Base-by-base conservation (phyloP, 2,113 vertebrate species). In the Nicator chloris region DNA sequence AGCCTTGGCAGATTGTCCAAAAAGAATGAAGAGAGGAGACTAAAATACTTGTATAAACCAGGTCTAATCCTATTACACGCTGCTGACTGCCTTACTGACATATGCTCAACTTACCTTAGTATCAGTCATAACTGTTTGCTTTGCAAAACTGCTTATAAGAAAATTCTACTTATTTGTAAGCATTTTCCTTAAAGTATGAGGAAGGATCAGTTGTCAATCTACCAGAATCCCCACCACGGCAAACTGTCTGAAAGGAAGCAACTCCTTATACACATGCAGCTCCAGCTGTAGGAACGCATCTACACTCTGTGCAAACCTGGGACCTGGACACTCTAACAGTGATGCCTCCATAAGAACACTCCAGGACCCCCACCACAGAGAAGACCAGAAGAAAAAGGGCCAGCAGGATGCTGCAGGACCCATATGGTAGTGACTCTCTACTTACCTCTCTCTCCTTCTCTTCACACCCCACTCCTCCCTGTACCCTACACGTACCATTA, bases 271-370 rank as follows among this genome's bases (percentile, higher is more conserved):
- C 4, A 61, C 15, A 28, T 13, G 28, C 64, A 70, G 54, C 28
- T 78, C 8, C 4, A 53, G 23, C 39, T 53, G 27, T 7, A 51
- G 54, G 45, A 61, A 61, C 0, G 0, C 13, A 61, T 33, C 28
- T 23, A 28, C 22, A 28, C 22, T 42, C 51, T 39, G 26, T 31
- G 33, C 33, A 78, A n/a, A 53, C 33, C n/a, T n/a, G 33, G 28
- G 23, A 69, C 39, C 28, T 20, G 39, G 54, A 39, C 47, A 13
- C 15, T 9, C 10, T 13, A 28, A 6, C 45, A 45, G 33, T 13
- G 11, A 7, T 39, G n/a, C 15, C 28, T 53, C 33, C 33, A 8
- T 5, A 61, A 24, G 19, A 60, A n/a, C 33, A 28, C 13, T 61
- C 19, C 39, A 69, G 47, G 23, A 61, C 7, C 19, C 23, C 12